Percentiles rank a stretch among this genome's conserved stretches.
Conservation (phyloP, 1,140 invertebrate species). For the Archegozetes longisetosus region DNA sequence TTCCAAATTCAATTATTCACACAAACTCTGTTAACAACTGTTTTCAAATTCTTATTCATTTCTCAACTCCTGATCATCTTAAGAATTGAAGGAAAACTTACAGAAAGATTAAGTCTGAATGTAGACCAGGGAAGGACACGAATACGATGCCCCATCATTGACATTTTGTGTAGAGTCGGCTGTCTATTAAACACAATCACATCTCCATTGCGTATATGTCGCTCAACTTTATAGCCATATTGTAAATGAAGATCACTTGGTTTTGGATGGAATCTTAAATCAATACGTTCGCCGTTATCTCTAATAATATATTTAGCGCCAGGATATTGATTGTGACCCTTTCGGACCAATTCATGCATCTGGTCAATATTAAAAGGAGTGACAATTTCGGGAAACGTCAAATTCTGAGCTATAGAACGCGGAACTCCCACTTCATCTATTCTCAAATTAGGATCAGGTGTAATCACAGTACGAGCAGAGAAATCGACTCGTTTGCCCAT, state of each 20-base stretch:
- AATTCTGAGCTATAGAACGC: conserved; percentile 91
- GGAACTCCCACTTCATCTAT: conserved; percentile 99
- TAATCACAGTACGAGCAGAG: conserved; percentile 97
- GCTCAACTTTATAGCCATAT: conserved; percentile 90
- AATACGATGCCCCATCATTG: conserved; percentile 97
- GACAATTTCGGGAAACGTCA: conserved; percentile 98
- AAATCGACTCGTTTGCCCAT: conserved; percentile 99
- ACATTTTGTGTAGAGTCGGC: conserved; percentile 99
- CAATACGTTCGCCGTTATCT: conserved; percentile 96
- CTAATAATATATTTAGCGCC: conserved; percentile 98
- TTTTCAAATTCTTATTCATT: no score
- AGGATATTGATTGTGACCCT: conserved; percentile 96
- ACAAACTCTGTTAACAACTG: no score
- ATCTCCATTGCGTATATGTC: conserved; percentile 95
- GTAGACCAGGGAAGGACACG: conserved; percentile 86
- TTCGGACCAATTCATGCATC: conserved; percentile 86
- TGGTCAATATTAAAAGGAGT: conserved; percentile 97
- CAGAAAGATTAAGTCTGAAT: conserved; percentile 83
- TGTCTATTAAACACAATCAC: conserved; percentile 99
- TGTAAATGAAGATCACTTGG: conserved; percentile 95
- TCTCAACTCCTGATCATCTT: no score
- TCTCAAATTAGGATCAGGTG: conserved; percentile 93
- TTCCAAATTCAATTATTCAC: no score
- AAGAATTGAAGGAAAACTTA: no score
- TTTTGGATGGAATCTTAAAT: conserved; percentile 95